Conservation (phyloP, 2,888 invertebrate species). For the Drosophila lacicola region DNA sequence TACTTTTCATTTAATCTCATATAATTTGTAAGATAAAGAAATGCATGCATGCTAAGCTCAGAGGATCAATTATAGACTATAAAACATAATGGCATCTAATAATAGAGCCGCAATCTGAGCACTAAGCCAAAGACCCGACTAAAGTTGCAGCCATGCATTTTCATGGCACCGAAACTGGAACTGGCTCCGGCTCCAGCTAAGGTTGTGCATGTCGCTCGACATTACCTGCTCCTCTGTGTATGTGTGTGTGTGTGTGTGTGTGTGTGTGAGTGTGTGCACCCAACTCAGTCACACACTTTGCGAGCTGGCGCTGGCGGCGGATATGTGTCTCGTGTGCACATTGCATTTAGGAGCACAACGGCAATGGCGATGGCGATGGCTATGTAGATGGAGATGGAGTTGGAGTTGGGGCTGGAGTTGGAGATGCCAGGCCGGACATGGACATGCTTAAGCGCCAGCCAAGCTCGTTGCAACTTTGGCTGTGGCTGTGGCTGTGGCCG, state of each 20-base stretch:
- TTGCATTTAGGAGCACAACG: constrained; percentile 48
- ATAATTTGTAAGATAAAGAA: constrained; percentile 79
- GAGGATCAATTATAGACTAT: constrained; percentile 83
- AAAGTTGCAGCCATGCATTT: constrained; percentile 15
- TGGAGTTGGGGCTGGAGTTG: constrained; percentile 7
- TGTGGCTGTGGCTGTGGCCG: constrained; percentile 13
- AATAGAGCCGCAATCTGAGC: constrained; percentile 81
- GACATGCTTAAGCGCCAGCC: constrained; percentile 80
- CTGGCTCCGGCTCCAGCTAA: constrained; percentile 23
- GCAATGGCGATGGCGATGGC: constrained; percentile 21
- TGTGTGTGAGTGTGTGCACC: constrained; percentile 14
- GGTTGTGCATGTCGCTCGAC: constrained; percentile 65
- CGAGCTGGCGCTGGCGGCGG: constrained; percentile 39
- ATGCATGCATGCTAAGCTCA: constrained; percentile 72
- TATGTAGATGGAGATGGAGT: constrained; percentile 7
- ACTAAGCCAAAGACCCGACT: constrained; percentile 49
- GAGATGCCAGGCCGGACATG: constrained; percentile 68
- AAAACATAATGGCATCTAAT: constrained; percentile 85
- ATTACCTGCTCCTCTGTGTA: constrained; percentile 56
- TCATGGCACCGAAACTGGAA: constrained; percentile 11
- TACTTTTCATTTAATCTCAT: constrained; percentile 79
- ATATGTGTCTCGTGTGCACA: constrained; percentile 59
- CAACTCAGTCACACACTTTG: constrained; percentile 8
- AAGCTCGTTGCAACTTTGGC: constrained; percentile 35
- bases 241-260: constrained; percentile 21